Percentiles rank a stretch among this genome's conserved stretches.
Conservation (phyloP, 2,797 vertebrate genomes). For the Tapera naevia region DNA sequence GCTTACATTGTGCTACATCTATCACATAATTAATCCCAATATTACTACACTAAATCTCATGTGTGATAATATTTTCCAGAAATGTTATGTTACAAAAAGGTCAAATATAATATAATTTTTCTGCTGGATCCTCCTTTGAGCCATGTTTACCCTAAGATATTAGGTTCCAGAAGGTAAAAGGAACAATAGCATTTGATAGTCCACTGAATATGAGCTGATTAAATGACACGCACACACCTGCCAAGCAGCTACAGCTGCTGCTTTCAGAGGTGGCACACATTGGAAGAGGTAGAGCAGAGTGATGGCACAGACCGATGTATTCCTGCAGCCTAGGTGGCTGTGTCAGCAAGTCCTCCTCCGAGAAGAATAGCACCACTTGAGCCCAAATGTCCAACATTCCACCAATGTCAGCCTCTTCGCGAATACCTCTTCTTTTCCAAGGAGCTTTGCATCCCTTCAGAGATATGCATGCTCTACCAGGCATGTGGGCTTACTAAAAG, state of each 20-base stretch:
- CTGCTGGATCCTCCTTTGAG: background rate
- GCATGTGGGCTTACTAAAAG: background rate
- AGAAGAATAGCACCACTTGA: background rate
- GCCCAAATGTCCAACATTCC: background rate
- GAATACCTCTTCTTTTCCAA: background rate
- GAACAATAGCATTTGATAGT: background rate
- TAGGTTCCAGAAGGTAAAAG: background rate
- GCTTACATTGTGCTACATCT: background rate
- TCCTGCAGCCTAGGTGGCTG: background rate
- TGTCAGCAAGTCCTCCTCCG: background rate
- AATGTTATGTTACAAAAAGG: conserved; percentile 41
- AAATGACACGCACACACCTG: no score
- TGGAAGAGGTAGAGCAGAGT: rapidly evolving
- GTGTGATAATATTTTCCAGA: conserved; percentile 27
- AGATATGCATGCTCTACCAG: background rate
- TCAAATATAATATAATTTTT: conserved; percentile 28
- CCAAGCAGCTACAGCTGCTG: background rate
- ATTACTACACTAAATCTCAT: background rate
- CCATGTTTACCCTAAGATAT: background rate
- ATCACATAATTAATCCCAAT: conserved; percentile 50
- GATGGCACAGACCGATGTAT: background rate
- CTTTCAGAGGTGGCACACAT: background rate
- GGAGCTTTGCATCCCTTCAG: background rate
- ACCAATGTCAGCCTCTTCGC: background rate
- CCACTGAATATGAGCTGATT: rapidly evolving